phyloP scores from a whole-genome alignment of 2,888 invertebrate species.

The Gymnocheta viridis region DNA sequence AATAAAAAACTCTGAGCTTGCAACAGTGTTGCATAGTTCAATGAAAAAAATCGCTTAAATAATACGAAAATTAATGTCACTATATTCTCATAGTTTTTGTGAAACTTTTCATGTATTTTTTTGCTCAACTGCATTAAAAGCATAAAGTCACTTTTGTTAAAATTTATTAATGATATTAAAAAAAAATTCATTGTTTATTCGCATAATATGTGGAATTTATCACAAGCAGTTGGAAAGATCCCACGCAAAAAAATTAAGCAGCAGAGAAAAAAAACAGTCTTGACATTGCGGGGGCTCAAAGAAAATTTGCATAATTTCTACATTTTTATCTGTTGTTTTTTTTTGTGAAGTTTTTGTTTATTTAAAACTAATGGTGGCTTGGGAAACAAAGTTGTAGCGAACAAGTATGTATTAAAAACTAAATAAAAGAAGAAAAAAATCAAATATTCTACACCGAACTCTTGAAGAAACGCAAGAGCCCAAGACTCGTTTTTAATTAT shows the following conservation, averaged over 20 bases:
- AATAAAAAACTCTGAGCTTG: too few relatives aligned
- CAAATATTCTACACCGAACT: conserved; percentile 28
- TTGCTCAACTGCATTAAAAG: conserved; percentile 27
- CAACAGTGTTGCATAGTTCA: too few relatives aligned
- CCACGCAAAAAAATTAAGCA: conserved; percentile 55
- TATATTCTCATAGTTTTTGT: background rate
- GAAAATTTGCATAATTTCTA: conserved; percentile 56
- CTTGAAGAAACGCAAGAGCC: background rate
- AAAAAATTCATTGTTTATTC: conserved; percentile 59
- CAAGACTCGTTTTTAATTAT: conserved; percentile 14
- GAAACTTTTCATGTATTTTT: conserved; percentile 11
- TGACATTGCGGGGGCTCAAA: conserved; percentile 60
- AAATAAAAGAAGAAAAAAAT: background rate
- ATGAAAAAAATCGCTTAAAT: background rate
- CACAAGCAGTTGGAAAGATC: conserved; percentile 48
- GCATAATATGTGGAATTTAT: conserved; percentile 66
- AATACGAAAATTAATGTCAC: background rate
- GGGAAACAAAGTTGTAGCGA: conserved; percentile 33
- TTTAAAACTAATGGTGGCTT: conserved; percentile 4
- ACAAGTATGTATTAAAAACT: too few relatives aligned
- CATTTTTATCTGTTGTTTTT: conserved; percentile 12
- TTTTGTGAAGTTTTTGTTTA: background rate
- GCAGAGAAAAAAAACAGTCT: conserved; percentile 12
- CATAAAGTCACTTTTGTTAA: conserved; percentile 35
- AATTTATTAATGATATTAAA: conserved; percentile 60